Conservation (phyloP, 2,113 vertebrate genomes). For the Podiceps cristatus region DNA sequence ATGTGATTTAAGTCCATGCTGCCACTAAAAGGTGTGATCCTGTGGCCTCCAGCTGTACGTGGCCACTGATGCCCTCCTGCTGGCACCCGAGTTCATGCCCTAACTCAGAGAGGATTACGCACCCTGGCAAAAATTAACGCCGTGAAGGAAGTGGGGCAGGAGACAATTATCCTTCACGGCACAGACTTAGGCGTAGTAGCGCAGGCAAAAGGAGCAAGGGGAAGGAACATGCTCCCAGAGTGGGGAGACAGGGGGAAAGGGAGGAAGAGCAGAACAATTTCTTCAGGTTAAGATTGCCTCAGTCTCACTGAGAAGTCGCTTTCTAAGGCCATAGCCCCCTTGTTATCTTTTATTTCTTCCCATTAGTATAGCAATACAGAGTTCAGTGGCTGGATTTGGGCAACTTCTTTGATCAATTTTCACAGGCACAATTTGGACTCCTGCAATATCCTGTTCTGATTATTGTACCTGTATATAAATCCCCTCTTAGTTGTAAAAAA, state of each 20-base stretch:
- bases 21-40: not conserved
- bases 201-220: not conserved
- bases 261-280: not conserved
- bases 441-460: not conserved
- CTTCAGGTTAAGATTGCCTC: not conserved
- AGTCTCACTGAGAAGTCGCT: not conserved
- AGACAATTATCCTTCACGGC: not conserved
- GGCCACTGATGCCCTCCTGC: not conserved
- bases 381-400: not conserved
- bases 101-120: not conserved
- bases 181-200: accelerated
- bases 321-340: not conserved
- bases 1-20: not conserved
- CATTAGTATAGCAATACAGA: not conserved
- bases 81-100: not conserved
- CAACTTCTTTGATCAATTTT: not conserved
- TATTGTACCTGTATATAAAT: not conserved
- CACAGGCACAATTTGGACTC: not conserved
- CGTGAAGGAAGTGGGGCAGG: not conserved
- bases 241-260: not conserved
- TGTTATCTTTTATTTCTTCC: not conserved
- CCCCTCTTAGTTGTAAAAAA: not conserved
- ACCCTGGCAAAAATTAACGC: not conserved
- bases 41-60: not conserved
- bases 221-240: accelerated